phyloP scores from a whole-genome alignment of 2,113 vertebrate genomes.

The Phylloscopus whistleri region DNA sequence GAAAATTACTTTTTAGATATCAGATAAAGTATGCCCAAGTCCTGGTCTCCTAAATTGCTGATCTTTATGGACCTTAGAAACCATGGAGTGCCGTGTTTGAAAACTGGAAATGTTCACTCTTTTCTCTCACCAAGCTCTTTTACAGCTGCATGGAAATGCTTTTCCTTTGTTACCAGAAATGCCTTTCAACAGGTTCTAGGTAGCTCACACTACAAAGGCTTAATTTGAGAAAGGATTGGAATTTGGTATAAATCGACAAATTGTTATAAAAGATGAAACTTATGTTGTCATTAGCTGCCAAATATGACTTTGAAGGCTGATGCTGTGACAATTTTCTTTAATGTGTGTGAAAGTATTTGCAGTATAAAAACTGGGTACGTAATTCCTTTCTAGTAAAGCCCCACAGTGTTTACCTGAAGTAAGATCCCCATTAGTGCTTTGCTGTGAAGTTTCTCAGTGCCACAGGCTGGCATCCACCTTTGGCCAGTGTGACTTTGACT shows the following conservation, averaged over 20 bases:
- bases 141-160: not conserved
- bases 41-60: not conserved
- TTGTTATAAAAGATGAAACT: not conserved
- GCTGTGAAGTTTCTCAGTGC: not conserved
- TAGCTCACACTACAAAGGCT: not conserved
- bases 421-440: not conserved
- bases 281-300: not conserved
- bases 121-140: not conserved
- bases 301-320: not conserved
- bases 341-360: not conserved
- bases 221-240: not conserved
- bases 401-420: not conserved
- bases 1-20: not conserved
- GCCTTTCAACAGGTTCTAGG: not conserved
- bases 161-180: not conserved
- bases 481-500: not conserved
- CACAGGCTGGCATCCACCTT: not conserved
- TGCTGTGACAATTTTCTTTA: not conserved
- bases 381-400: not conserved
- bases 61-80: not conserved
- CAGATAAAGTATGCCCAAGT: not conserved
- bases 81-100: rapidly evolving
- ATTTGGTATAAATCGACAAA: not conserved
- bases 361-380: not conserved
- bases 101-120: not conserved